These are phyloP conservation scores for Styela clava DNA, from an alignment of 23 tunicate genomes.

Conservation along the genomic window DNA sequence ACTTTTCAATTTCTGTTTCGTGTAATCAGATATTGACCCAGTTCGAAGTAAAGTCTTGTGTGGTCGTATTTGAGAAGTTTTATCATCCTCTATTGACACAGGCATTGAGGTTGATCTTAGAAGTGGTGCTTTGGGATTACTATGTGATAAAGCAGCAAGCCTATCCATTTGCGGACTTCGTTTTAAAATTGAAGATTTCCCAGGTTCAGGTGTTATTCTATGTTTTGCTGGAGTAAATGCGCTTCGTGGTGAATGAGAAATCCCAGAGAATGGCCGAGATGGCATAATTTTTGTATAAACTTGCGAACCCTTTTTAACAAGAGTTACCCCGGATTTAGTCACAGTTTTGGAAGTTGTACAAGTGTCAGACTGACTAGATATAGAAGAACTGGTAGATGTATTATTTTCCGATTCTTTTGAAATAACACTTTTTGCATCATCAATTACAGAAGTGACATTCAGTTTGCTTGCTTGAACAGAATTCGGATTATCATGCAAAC, in stretches of 20 bases:
- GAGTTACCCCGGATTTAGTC: conserved; percentile 35
- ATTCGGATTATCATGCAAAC: too few species aligned
- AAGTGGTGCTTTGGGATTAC: conserved; percentile 20
- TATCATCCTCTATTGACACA: conserved; percentile 24
- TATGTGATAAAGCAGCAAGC: background rate
- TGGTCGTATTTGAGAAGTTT: background rate
- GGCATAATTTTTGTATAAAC: conserved; percentile 57
- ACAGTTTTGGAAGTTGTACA: too few species aligned
- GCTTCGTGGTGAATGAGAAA: conserved; percentile 46
- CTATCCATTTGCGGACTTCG: background rate
- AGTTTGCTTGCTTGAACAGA: too few species aligned
- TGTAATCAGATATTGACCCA: conserved; percentile 72
- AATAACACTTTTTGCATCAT: too few species aligned
- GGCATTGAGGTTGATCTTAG: conserved; percentile 84
- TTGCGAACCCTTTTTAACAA: conserved; percentile 47
- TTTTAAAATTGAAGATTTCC: background rate
- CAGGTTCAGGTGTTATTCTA: background rate
- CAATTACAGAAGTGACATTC: too few species aligned
- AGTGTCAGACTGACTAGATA: too few species aligned
- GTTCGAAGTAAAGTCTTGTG: conserved; percentile 35
- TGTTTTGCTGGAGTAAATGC: conserved; percentile 41
- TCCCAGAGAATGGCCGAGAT: background rate
- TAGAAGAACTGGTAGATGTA: too few species aligned
- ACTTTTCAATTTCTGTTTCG: conserved; percentile 52
- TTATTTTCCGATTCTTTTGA: too few species aligned